Base-by-base conservation (phyloP, 2,888 invertebrate genomes). In the Hyppa rectilinea region DNA sequence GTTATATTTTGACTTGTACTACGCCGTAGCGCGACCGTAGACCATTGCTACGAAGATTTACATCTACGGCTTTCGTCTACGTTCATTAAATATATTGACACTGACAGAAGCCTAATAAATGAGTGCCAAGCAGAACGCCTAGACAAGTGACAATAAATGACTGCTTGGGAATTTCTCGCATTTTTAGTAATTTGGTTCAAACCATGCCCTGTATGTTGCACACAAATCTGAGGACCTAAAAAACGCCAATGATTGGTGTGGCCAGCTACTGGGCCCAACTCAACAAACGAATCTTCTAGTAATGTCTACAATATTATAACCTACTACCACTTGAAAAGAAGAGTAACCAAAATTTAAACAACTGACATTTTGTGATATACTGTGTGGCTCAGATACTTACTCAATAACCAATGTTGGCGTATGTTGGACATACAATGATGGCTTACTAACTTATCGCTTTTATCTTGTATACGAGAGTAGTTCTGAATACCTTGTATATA, bases 11-110 rank as follows among this genome's bases (percentile, higher is more conserved):
- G 73, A 58, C 52, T 40, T 53, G 50, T 60, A 38, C 62, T 71
- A 62, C 64, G 78, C 31, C 71, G 82, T 78, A 78, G 78, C 77
- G 6, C 26, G 2, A 36, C 50, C 60, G 52, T 76, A 75, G 80
- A 66, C 66, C 12, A 53, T 12, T 36, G 76, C 80, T 76, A 76
- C 76, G 76, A 20, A 14, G 59, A 20, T 7, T 53, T 29, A 12
- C 31, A 29, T 40, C 68, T 59, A 55, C 40, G 31, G n/a, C n/a
- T n/a, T 29, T 14, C 31, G 34, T 40, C 68, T 59, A 55, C 40
- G 31, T 55, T 43, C 0, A 17, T 31, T 10, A 36, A 17, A 29
- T 17, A 47, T 0, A 14, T 9, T 20, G 4, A 36, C n/a, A 29
- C 36, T 14, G 36, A 29, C 36, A n/a, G 36, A 29, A 59, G 12